phyloP scores from a whole-genome alignment of 2,113 vertebrate genomes.

The Istiophorus platypterus region DNA sequence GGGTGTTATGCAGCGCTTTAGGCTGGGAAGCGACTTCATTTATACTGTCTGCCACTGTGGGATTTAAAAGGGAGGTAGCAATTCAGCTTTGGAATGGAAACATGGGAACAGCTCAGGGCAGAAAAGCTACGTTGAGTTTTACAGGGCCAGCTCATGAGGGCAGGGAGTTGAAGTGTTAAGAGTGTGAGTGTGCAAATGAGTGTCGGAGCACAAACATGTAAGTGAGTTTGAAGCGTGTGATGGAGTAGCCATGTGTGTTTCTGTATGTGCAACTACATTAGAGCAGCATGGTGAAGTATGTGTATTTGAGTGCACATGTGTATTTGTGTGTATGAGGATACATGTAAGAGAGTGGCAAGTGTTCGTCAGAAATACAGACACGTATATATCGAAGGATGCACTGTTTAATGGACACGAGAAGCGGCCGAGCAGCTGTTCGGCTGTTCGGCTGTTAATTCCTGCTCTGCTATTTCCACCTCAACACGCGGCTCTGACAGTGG shows the following conservation, averaged over 20 bases:
- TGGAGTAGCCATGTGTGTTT: neutral
- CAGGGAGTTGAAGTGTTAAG: neutral
- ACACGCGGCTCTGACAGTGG: constrained; percentile 40
- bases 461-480: constrained; percentile 48
- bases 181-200: neutral
- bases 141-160: constrained; percentile 34
- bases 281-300: neutral
- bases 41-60: constrained; percentile 72
- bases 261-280: neutral
- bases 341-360: neutral
- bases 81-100: constrained; percentile 56
- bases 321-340: neutral
- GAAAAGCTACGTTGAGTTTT: constrained; percentile 54
- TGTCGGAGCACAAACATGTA: neutral
- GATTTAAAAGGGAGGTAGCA: constrained; percentile 58
- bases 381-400: neutral
- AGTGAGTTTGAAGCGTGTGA: neutral
- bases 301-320: neutral
- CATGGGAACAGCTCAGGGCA: constrained; percentile 58
- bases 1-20: constrained; percentile 55
- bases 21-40: constrained; percentile 70
- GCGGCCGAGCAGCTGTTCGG: constrained; percentile 48
- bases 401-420: neutral
- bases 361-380: constrained; percentile 3
- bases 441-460: constrained; percentile 54